Percentiles rank a stretch among this genome's conserved stretches.
Conservation (phyloP, 2,113 vertebrate species). For the Agapornis roseicollis region DNA sequence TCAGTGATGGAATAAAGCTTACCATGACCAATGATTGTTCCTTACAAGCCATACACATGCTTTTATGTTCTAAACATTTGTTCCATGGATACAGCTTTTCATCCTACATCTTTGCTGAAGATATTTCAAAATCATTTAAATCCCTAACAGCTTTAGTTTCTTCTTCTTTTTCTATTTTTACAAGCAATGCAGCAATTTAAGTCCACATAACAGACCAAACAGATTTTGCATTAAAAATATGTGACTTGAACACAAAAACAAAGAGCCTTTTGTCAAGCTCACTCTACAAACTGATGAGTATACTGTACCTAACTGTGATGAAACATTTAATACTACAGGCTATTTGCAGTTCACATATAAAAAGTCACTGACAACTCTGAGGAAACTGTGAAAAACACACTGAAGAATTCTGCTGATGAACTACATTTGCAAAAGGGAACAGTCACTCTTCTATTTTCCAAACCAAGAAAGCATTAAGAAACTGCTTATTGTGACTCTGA, state of each 20-base stretch:
- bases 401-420: conserved; percentile 58
- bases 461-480: conserved; percentile 30
- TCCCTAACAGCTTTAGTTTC: conserved; percentile 2
- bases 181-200: conserved; percentile 44
- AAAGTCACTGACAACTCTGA: conserved; percentile 24
- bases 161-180: conserved; percentile 16
- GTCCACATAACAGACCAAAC: conserved; percentile 18
- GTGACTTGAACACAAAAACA: conserved; percentile 30
- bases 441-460: conserved; percentile 5
- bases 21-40: background rate
- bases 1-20: background rate
- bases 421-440: conserved; percentile 36
- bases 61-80: background rate
- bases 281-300: conserved; percentile 39
- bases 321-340: conserved; percentile 67
- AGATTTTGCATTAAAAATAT: conserved; percentile 52
- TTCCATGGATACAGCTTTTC: background rate
- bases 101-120: background rate
- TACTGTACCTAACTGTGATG: conserved; percentile 41
- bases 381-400: conserved; percentile 40
- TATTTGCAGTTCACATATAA: conserved; percentile 46
- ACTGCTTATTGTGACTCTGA: conserved; percentile 10
- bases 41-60: background rate
- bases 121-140: conserved; percentile 30
- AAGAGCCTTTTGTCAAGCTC: conserved; percentile 34